A percentile compares a stretch with the other conserved stretches of the same genome.
Conservation (phyloP, 1,140 invertebrate species). For the Lithobius niger region DNA sequence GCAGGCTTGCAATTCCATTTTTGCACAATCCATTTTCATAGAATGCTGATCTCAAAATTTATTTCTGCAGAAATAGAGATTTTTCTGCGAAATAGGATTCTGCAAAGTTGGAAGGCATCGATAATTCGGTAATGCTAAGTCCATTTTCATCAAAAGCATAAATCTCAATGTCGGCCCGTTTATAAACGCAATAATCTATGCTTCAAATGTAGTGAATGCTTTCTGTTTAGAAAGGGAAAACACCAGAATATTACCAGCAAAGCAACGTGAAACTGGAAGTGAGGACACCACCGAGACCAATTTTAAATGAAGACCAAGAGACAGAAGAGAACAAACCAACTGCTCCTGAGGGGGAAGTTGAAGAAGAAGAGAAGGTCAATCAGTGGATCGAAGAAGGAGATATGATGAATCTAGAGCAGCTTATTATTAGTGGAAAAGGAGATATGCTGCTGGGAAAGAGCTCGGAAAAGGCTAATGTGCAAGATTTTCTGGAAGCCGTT, state of each 20-base stretch:
- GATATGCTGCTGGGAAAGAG: conserved; percentile 54
- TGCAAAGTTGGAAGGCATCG: no score
- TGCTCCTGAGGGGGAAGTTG: background rate
- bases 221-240: conserved; percentile 24
- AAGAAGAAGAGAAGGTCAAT: conserved; percentile 36
- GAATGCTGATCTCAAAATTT: no score
- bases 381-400: conserved; percentile 55
- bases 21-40: no score
- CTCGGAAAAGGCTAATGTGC: conserved; percentile 61
- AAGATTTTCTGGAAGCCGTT: conserved; percentile 78
- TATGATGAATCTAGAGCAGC: conserved; percentile 70
- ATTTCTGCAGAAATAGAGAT: no score
- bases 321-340: background rate
- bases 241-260: conserved; percentile 22
- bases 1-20: no score
- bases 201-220: no score
- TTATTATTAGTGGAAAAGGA: conserved; percentile 75
- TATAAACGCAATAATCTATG: no score
- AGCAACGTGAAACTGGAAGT: conserved; percentile 11
- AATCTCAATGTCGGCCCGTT: no score
- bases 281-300: conserved; percentile 12
- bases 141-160: no score
- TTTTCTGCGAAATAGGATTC: no score
- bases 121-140: no score
- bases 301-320: conserved; percentile 4